A percentile compares a stretch with the other conserved stretches of the same genome.
phyloP scores from a whole-genome alignment of 1,140 invertebrate species.

The Meloidogyne chitwoodi region DNA sequence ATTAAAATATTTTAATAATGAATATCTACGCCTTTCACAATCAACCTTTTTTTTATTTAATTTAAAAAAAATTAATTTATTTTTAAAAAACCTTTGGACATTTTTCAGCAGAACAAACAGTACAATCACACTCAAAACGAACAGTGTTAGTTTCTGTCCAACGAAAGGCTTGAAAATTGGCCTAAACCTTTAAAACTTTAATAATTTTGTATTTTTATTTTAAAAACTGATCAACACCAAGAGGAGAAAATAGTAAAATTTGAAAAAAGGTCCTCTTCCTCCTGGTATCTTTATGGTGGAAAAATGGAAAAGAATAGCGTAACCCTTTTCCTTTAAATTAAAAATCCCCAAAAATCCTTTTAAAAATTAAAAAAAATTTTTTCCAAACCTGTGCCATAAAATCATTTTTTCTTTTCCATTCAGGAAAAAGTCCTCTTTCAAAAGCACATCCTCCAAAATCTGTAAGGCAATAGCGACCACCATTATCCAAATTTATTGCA shows the following conservation, averaged over 20 bases:
- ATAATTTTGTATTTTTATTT: no score
- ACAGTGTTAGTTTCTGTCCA: slow-evolving; percentile 56
- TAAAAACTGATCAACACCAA: no score
- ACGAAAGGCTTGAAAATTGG: slow-evolving; percentile 55
- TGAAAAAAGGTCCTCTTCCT: no score
- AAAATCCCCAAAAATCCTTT: slow-evolving; percentile 1
- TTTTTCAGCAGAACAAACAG: slow-evolving; percentile 42
- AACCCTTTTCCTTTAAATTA: no score
- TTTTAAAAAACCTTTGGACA: slow-evolving; percentile 39
- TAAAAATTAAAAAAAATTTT: not conserved
- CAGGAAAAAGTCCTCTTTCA: slow-evolving; percentile 50
- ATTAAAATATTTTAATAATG: not conserved
- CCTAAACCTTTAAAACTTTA: slow-evolving; percentile 11
- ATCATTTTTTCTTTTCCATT: slow-evolving; percentile 39
- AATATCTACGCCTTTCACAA: slow-evolving; percentile 23
- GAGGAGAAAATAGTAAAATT: no score
- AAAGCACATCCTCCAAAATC: slow-evolving; percentile 51
- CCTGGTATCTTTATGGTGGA: no score
- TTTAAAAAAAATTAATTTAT: not conserved
- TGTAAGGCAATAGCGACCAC: slow-evolving; percentile 51
- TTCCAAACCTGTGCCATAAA: not conserved
- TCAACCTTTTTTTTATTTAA: slow-evolving; percentile 20
- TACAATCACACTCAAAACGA: slow-evolving; percentile 58
- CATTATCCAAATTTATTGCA: slow-evolving; percentile 53
- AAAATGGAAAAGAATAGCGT: no score